Conservation (phyloP, 2,797 vertebrate species). For the Rhinella marina region DNA sequence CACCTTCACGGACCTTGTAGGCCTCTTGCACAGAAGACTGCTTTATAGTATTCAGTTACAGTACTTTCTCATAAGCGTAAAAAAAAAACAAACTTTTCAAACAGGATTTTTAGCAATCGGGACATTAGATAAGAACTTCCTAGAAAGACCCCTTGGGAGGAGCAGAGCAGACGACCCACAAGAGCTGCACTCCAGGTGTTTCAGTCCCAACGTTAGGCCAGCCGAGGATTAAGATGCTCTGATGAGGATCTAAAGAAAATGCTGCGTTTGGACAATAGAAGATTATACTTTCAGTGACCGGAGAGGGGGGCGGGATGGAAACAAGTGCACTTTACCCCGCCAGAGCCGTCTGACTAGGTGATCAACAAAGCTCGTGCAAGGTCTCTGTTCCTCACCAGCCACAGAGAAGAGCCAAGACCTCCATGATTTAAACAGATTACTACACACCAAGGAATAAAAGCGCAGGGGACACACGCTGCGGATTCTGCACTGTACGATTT, state of each 20-base stretch:
- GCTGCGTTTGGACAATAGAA: background rate
- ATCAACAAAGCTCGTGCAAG: background rate
- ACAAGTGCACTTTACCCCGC: background rate
- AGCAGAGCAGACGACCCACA: background rate
- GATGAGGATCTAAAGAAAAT: constrained; percentile 18
- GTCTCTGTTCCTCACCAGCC: background rate
- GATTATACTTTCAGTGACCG: constrained; percentile 49
- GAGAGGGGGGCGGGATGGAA: background rate
- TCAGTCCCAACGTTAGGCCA: background rate
- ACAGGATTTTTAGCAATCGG: background rate
- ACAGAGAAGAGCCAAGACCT: background rate
- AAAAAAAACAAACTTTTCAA: background rate
- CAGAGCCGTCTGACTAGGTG: background rate
- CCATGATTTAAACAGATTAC: background rate
- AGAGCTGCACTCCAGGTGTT: background rate
- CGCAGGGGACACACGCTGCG: too few relatives aligned
- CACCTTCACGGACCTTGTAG: background rate
- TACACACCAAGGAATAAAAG: too few relatives aligned
- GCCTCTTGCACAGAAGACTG: background rate
- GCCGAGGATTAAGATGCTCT: constrained; percentile 13
- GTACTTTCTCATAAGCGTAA: background rate
- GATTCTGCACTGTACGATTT: too few relatives aligned
- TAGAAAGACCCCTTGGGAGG: background rate
- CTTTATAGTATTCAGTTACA: too few relatives aligned
- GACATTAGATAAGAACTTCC: background rate